Conservation (phyloP, 1,140 invertebrate genomes). For the Chrysopa pallens region DNA sequence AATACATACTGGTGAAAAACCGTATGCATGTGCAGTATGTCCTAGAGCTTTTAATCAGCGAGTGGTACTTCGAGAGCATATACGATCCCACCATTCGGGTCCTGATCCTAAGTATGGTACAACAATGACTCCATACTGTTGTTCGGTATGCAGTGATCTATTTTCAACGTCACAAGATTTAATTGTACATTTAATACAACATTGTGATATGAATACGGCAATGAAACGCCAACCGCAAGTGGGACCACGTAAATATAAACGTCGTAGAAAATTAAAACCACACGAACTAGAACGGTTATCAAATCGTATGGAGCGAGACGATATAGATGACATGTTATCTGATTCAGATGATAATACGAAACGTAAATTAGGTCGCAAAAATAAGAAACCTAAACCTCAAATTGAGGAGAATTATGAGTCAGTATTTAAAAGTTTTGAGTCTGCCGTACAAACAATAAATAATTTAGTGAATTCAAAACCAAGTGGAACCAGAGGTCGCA, state of each 20-base stretch:
- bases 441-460: slow-evolving; percentile 32
- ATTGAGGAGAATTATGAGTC: slow-evolving; percentile 25
- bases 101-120: slow-evolving; percentile 36
- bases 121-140: slow-evolving; percentile 40
- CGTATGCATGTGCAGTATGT: slow-evolving; percentile 90
- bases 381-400: slow-evolving; percentile 17
- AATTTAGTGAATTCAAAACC: slow-evolving; percentile 24
- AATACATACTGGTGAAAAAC: slow-evolving; percentile 92
- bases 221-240: slow-evolving; percentile 54
- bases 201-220: slow-evolving; percentile 67
- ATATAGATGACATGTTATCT: slow-evolving; percentile 14
- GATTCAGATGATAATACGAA: slow-evolving; percentile 30
- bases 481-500: slow-evolving; percentile 16
- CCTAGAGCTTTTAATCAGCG: slow-evolving; percentile 69
- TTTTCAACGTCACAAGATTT: slow-evolving; percentile 50
- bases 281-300: slow-evolving; percentile 32
- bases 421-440: slow-evolving; percentile 29
- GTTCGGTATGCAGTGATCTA: slow-evolving; percentile 52
- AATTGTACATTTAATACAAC: slow-evolving; percentile 60
- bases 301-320: slow-evolving; percentile 17
- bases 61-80: slow-evolving; percentile 62
- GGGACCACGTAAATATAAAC: slow-evolving; percentile 61
- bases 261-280: slow-evolving; percentile 49
- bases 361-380: slow-evolving; percentile 23
- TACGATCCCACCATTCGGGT: slow-evolving; percentile 64